Base-by-base conservation (phyloP, 1,140 invertebrate species). In the Pogonus chalceus region DNA sequence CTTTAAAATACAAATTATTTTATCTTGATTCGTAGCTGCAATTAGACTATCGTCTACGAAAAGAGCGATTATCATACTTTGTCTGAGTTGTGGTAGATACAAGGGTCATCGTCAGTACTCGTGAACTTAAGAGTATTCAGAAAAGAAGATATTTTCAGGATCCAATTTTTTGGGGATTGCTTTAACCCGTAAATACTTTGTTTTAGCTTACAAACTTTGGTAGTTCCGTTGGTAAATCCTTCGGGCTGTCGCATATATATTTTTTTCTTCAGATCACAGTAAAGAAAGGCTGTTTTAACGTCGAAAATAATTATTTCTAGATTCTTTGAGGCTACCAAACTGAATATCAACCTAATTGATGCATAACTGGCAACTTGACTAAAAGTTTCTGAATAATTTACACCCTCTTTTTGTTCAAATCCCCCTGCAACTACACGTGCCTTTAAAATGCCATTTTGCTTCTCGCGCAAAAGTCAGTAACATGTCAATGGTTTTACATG, bases 121-220 rank as follows among this genome's bases (percentile, higher is more conserved):
- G 16, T 23, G 62, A 51, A 48, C 10, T 49, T n/a, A 10, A 58
- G 14, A 31, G 4, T 31, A 31, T 7, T 4, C 4, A 31, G 4
- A n/a, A 18, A 35, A 31, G 2, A 22, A 39, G 20, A 53, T 12
- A 64, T 55, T 23, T 48, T 60, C n/a, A 61, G 48, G 52, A 71
- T 66, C 75, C 72, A 76, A n/a, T 53, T 58, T 43, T 62, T 55
- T 14, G 69, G 58, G 18, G 70, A 57, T 63, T 76, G 72, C 57
- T 73, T 73, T 2, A 76, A 56, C 1, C 68, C 73, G 58, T 76
- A 76, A 1, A 75, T 16, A 24, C 61, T 64, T 60, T 66, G 64
- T 1, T 65, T 59, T 12, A 76, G 52, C 49, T 47, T 56, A 43
- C 63, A 71, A 16, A 67, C 64, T 49, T 57, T 46, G 26, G 48